Evolutionary conservation across 2,113 vertebrate genomes (phyloP).

Genomic region (Thalassarche chlororhynchos): DNA sequence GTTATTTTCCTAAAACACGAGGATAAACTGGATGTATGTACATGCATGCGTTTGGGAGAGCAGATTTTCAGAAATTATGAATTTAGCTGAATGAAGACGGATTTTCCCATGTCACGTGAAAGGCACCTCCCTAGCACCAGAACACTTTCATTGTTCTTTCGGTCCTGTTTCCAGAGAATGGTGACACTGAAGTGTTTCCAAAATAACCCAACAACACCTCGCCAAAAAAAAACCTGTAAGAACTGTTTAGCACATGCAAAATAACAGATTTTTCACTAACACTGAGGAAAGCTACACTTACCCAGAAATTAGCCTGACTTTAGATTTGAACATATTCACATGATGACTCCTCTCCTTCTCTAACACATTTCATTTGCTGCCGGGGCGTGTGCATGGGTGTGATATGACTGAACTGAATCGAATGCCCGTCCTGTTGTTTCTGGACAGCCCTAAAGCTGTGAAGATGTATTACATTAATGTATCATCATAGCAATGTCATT

Average conservation of each 20-base stretch:
- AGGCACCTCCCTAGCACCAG: neutral
- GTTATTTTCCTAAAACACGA: neutral
- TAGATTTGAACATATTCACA: no score
- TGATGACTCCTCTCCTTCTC: neutral
- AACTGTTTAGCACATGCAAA: neutral
- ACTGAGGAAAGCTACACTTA: neutral
- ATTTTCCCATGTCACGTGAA: neutral
- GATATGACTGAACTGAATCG: neutral
- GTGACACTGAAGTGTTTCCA: neutral
- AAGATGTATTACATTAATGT: slow-evolving; percentile 47
- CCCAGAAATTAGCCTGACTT: neutral
- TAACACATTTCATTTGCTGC: neutral
- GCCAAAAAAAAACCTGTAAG: neutral
- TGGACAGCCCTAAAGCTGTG: neutral
- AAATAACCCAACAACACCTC: neutral
- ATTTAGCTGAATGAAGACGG: neutral
- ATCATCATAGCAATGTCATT: slow-evolving; percentile 50
- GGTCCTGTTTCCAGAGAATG: neutral
- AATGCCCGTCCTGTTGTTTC: neutral
- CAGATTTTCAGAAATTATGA: neutral
- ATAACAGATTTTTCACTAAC: neutral
- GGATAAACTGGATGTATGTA: neutral
- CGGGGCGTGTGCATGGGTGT: neutral
- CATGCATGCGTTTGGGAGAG: rapidly evolving
- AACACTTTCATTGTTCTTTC: rapidly evolving